Evolutionary conservation across 2,113 vertebrate species (phyloP).

Genomic region (Ptilonorhynchus violaceus): DNA sequence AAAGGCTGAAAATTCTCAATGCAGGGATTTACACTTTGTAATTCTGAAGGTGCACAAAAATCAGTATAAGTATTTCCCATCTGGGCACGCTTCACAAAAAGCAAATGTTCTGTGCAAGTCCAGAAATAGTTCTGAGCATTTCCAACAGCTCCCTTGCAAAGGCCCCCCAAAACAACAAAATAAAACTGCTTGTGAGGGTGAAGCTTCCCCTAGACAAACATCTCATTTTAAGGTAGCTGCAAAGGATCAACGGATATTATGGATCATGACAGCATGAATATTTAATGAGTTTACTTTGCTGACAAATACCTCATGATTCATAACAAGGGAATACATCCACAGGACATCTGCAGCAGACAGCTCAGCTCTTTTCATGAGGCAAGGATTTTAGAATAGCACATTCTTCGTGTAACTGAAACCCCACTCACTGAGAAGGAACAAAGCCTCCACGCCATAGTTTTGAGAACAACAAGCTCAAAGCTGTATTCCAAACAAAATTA

Average conservation of each 20-base stretch:
- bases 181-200: not conserved
- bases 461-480: not conserved
- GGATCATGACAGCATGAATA: not conserved
- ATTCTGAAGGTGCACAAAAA: not conserved
- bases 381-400: not conserved
- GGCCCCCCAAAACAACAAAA: not conserved
- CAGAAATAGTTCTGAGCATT: not conserved
- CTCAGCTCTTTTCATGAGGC: not conserved
- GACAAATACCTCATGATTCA: constrained; percentile 22
- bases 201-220: not conserved
- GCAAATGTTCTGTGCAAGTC: not conserved
- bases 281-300: not conserved
- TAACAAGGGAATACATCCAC: not conserved
- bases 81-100: not conserved
- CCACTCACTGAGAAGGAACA: not conserved
- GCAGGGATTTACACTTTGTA: not conserved
- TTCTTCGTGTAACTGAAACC: not conserved
- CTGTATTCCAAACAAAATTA: not conserved
- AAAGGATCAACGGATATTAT: not conserved
- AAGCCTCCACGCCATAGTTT: not conserved
- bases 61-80: not conserved
- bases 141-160: not conserved
- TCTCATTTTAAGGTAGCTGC: not conserved
- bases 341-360: not conserved
- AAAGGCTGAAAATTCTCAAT: not conserved